Evolutionary conservation across 2,888 invertebrate genomes (phyloP).

Genomic region (Nomada hirtipes): DNA sequence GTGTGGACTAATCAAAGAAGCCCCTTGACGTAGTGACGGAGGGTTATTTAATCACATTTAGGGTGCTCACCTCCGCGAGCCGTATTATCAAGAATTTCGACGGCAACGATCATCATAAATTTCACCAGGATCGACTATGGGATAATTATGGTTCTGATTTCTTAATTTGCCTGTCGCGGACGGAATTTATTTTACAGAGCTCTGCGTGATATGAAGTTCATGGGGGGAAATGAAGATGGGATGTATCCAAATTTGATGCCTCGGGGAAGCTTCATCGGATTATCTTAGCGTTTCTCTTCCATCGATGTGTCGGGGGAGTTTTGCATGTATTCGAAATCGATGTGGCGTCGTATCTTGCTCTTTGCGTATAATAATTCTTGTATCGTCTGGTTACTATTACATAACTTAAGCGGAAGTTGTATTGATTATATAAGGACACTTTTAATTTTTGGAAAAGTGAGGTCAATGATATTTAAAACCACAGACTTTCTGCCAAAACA

Average conservation of each 20-base stretch:
- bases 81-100: conserved; percentile 27
- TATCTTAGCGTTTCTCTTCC: conserved; percentile 18
- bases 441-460: no score
- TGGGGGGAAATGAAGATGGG: neutral
- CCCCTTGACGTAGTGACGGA: conserved; percentile 23
- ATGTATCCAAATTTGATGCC: conserved; percentile 27
- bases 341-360: neutral
- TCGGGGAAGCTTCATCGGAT: conserved; percentile 7
- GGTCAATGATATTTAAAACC: no score
- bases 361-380: neutral
- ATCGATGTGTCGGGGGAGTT: neutral
- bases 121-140: conserved; percentile 18
- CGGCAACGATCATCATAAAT: conserved; percentile 41
- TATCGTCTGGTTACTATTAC: no score
- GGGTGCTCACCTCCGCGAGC: neutral
- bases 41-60: conserved; percentile 46
- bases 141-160: conserved; percentile 52
- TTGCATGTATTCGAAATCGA: neutral
- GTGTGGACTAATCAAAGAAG: conserved; percentile 30
- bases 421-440: no score
- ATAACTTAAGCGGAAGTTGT: no score
- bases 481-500: no score
- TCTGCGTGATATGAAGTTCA: neutral
- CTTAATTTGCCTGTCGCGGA: conserved; percentile 30
- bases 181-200: conserved; percentile 37